A percentile compares a stretch with the other conserved stretches of the same genome.
Evolutionary conservation across 35 echinoderm and acorn worm genomes (phyloP).

Genomic region (Acanthaster planci): DNA sequence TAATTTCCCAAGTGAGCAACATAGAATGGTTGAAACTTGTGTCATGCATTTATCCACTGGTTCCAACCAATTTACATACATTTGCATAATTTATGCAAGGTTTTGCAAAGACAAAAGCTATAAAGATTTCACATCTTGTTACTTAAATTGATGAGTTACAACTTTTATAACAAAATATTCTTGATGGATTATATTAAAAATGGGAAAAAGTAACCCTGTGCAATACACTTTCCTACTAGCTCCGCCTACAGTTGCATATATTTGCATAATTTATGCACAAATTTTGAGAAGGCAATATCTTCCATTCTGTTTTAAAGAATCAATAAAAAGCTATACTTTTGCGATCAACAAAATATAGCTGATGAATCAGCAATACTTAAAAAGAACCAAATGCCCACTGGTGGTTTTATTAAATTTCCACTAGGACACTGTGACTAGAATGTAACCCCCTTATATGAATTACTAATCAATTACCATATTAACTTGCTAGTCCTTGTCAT

Average conservation of each 20-base stretch:
- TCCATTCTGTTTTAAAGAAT: neutral
- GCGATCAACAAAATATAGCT: neutral
- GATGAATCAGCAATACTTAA: neutral
- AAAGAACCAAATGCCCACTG: neutral
- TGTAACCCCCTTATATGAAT: neutral
- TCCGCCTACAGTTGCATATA: neutral
- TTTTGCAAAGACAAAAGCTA: conserved; percentile 1
- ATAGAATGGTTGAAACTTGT: too few relatives aligned
- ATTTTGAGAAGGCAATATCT: conserved; percentile 17
- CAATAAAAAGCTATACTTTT: too few relatives aligned
- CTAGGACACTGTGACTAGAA: neutral
- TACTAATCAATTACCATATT: neutral
- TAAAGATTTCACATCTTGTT: too few relatives aligned
- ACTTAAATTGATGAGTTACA: too few relatives aligned
- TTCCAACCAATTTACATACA: neutral
- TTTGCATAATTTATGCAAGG: conserved; percentile 7
- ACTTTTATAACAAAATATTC: too few relatives aligned
- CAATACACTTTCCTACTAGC: too few relatives aligned
- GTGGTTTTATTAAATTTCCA: neutral
- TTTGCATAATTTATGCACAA: conserved; percentile 5
- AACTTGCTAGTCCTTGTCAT: conserved; percentile 71
- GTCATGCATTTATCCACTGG: too few relatives aligned
- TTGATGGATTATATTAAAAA: too few relatives aligned
- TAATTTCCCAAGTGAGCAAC: too few relatives aligned
- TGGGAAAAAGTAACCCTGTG: too few relatives aligned